These are phyloP conservation scores for Toxotes jaculatrix DNA, from an alignment of 2,113 vertebrate species.

Conservation along the genomic window DNA sequence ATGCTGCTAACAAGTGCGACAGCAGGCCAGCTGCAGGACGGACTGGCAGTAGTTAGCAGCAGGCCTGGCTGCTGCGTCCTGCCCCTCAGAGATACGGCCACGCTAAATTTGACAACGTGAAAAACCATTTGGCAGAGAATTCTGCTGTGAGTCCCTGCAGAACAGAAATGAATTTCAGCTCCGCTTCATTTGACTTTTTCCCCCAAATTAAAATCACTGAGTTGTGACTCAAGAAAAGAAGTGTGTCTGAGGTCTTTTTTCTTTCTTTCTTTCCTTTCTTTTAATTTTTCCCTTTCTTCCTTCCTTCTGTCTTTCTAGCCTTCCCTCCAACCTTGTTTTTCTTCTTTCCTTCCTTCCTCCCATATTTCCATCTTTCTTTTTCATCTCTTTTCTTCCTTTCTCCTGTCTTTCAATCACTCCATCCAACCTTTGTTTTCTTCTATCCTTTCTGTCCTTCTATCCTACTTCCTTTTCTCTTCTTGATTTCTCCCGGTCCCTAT, in stretches of 20 bases:
- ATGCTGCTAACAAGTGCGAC: no score
- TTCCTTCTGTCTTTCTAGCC: neutral
- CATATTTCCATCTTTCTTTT: neutral
- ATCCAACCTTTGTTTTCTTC: neutral
- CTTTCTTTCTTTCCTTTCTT: neutral
- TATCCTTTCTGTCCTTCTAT: neutral
- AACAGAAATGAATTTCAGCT: constrained; percentile 73
- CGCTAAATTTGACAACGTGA: constrained; percentile 65
- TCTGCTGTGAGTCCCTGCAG: constrained; percentile 57
- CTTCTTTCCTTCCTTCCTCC: neutral
- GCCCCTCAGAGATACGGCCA: constrained; percentile 39
- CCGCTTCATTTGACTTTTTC: constrained; percentile 70
- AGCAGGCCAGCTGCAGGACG: constrained; percentile 8
- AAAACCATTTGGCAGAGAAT: constrained; percentile 65
- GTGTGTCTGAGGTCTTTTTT: constrained; percentile 6
- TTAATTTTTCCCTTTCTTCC: neutral
- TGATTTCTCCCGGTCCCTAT: neutral
- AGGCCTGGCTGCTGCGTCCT: constrained; percentile 16
- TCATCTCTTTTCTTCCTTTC: neutral
- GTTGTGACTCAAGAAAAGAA: constrained; percentile 67
- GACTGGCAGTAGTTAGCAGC: constrained; percentile 34
- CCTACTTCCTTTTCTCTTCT: neutral
- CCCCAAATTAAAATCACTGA: constrained; percentile 77
- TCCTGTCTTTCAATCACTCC: neutral
- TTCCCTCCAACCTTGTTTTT: neutral